These are phyloP conservation scores for Pollenia griseotomentosa DNA, from an alignment of 2,888 invertebrate genomes.

Conservation along the genomic window DNA sequence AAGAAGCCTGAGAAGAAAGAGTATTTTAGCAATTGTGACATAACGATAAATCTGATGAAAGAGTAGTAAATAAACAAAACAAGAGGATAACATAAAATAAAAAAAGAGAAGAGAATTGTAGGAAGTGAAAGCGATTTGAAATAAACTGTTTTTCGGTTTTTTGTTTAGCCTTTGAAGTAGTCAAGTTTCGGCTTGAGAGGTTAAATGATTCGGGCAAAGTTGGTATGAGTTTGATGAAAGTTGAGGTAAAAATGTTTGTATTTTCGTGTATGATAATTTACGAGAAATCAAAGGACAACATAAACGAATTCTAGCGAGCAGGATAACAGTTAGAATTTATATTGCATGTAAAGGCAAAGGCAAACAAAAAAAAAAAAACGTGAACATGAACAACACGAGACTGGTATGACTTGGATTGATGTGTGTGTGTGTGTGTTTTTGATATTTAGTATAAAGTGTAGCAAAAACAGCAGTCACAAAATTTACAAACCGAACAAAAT, in stretches of 20 bases:
- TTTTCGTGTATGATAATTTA: constrained; percentile 56
- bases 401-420: constrained; percentile 31
- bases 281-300: constrained; percentile 71
- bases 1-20: not conserved
- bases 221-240: constrained; percentile 65
- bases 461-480: constrained; percentile 37
- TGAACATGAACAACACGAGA: constrained; percentile 60
- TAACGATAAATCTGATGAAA: constrained; percentile 23
- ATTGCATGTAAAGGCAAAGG: not conserved
- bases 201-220: constrained; percentile 23
- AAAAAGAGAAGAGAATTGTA: constrained; percentile 38
- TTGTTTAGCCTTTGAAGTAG: not conserved
- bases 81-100: constrained; percentile 50
- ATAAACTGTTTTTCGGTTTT: not conserved
- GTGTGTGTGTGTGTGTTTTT: constrained; percentile 11
- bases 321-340: constrained; percentile 29
- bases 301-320: constrained; percentile 67
- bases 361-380: constrained; percentile 10
- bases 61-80: constrained; percentile 34
- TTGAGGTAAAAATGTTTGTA: not conserved
- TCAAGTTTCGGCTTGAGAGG: constrained; percentile 26
- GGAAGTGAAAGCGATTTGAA: constrained; percentile 38
- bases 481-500: constrained; percentile 15
- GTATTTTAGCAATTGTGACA: constrained; percentile 33
- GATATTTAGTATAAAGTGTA: constrained; percentile 11